Evolutionary conservation across 2,888 invertebrate species (phyloP).

Genomic region (Spicauda simplicius): DNA sequence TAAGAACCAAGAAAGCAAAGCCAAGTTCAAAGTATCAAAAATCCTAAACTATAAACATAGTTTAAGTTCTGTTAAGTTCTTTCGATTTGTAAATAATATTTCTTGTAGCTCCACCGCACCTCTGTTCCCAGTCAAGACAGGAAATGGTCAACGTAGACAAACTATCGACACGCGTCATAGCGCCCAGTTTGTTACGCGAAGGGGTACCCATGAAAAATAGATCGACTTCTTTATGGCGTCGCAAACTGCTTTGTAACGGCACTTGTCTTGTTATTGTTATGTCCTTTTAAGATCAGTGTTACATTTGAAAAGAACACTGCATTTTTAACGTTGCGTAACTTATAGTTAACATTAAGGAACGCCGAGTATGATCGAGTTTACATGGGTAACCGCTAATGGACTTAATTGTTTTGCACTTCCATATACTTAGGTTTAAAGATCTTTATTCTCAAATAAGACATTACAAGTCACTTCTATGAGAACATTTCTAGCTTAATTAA

Average conservation of each 20-base stretch:
- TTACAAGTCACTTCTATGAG: too few species aligned
- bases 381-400: too few species aligned
- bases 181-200: slow-evolving; percentile 48
- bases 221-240: slow-evolving; percentile 21
- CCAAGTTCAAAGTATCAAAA: too few species aligned
- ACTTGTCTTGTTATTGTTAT: slow-evolving; percentile 4
- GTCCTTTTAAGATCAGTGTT: neutral
- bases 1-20: too few species aligned
- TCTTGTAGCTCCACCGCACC: neutral
- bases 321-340: neutral
- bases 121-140: slow-evolving; percentile 55
- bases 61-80: neutral
- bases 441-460: too few species aligned
- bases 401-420: too few species aligned
- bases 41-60: too few species aligned
- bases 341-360: too few species aligned
- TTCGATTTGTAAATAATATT: neutral
- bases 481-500: too few species aligned
- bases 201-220: slow-evolving; percentile 42
- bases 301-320: neutral
- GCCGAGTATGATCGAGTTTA: too few species aligned
- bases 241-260: slow-evolving; percentile 13
- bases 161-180: slow-evolving; percentile 82
- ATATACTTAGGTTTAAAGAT: too few species aligned
- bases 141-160: slow-evolving; percentile 80